A percentile compares a stretch with the other conserved stretches of the same genome.
phyloP scores from a whole-genome alignment of 2,113 vertebrate species.

The Halichoerus grypus region DNA sequence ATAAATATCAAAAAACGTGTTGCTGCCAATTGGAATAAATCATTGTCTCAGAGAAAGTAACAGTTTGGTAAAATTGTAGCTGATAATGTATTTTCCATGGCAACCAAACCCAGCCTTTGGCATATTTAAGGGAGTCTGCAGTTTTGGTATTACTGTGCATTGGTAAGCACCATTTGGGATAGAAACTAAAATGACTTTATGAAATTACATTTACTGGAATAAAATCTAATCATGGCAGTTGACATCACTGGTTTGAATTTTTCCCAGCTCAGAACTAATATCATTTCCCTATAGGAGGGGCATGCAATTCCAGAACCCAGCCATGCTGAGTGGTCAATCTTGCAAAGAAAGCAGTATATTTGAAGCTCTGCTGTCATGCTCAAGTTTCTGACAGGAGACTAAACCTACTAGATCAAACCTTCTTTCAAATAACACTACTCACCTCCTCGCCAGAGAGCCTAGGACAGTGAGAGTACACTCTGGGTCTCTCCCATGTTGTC shows the following conservation, averaged over 20 bases:
- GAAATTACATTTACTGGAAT: conserved; percentile 59
- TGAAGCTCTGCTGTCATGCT: background rate
- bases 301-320: background rate
- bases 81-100: conserved; percentile 63
- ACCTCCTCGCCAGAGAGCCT: background rate
- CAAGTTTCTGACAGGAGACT: background rate
- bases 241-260: conserved; percentile 33
- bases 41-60: conserved; percentile 25
- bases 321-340: background rate
- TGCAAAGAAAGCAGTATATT: background rate
- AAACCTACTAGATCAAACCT: background rate
- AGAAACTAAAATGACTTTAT: conserved; percentile 63
- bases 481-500: background rate
- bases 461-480: background rate
- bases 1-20: conserved; percentile 61
- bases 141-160: conserved; percentile 44
- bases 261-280: conserved; percentile 34
- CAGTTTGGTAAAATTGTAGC: conserved; percentile 25
- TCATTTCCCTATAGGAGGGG: background rate
- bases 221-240: conserved; percentile 70
- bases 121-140: conserved; percentile 24
- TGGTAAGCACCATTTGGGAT: conserved; percentile 58
- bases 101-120: conserved; percentile 52
- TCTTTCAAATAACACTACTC: background rate
- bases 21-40: conserved; percentile 49